phyloP scores from a whole-genome alignment of 2,797 vertebrate genomes.

The Phalloptychus januarius region DNA sequence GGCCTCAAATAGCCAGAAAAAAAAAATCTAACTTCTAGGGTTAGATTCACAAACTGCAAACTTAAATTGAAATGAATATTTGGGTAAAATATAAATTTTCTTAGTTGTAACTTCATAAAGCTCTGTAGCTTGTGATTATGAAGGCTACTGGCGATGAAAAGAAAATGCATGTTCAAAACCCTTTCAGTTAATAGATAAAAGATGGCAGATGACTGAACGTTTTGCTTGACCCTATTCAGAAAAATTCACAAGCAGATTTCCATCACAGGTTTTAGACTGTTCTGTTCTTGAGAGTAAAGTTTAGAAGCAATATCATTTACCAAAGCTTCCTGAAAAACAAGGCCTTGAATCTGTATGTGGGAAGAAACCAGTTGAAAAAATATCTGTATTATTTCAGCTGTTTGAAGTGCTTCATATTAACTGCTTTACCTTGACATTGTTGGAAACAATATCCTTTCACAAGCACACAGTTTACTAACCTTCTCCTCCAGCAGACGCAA shows the following conservation, averaged over 20 bases:
- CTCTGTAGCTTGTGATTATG: background rate
- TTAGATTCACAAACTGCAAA: background rate
- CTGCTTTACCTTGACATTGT: background rate
- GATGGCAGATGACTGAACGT: background rate
- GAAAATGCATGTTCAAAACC: background rate
- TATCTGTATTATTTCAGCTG: background rate
- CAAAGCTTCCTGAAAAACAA: background rate
- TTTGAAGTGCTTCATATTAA: background rate
- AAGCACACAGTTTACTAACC: background rate
- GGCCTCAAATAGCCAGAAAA: background rate
- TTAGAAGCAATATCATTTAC: background rate
- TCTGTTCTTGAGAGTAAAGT: background rate
- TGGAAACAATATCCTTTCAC: background rate
- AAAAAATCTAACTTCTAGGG: background rate
- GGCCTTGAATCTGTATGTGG: background rate
- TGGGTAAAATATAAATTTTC: background rate
- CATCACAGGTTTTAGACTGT: background rate
- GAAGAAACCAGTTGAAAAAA: background rate
- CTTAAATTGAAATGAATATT: background rate
- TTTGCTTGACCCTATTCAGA: background rate
- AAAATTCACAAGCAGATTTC: background rate
- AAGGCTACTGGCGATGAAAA: background rate
- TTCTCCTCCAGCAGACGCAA: background rate
- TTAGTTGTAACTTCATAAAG: background rate
- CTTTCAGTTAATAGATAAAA: background rate